phyloP scores from a whole-genome alignment of 2,113 vertebrate genomes.

The Aepyceros melampus region DNA sequence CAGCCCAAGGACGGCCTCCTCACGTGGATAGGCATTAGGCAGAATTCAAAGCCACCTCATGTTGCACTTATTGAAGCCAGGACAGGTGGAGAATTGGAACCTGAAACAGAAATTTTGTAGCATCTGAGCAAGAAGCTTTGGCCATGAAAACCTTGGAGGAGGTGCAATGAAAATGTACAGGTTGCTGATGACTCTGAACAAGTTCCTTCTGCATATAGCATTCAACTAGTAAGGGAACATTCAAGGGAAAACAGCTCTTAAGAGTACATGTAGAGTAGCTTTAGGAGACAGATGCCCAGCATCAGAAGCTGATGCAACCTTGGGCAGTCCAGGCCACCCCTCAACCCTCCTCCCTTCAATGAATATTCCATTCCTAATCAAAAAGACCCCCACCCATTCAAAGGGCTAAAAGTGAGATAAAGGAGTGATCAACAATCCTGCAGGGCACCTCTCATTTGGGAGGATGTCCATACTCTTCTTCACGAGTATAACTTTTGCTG shows the following conservation, averaged over 20 bases:
- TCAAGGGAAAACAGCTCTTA: neutral
- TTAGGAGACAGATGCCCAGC: neutral
- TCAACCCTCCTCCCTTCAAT: neutral
- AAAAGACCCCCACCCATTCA: neutral
- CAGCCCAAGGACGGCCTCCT: neutral
- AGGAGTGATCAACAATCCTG: neutral
- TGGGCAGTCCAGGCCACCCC: neutral
- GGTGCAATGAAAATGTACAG: neutral
- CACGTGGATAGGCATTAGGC: neutral
- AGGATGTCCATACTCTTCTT: neutral
- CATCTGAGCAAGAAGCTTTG: neutral
- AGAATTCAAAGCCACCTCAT: neutral
- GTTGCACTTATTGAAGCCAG: neutral
- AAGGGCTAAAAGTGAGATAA: neutral
- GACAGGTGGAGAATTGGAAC: neutral
- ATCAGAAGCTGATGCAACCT: neutral
- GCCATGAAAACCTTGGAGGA: neutral
- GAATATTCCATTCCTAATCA: neutral
- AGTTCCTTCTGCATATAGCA: neutral
- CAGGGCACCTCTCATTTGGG: neutral
- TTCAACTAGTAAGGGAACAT: neutral
- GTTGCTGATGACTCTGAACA: neutral
- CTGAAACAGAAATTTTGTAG: neutral
- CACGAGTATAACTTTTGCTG: neutral
- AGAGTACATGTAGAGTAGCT: neutral